These are phyloP conservation scores for Allobates femoralis DNA, from an alignment of 2,797 vertebrate species.

Conservation along the genomic window DNA sequence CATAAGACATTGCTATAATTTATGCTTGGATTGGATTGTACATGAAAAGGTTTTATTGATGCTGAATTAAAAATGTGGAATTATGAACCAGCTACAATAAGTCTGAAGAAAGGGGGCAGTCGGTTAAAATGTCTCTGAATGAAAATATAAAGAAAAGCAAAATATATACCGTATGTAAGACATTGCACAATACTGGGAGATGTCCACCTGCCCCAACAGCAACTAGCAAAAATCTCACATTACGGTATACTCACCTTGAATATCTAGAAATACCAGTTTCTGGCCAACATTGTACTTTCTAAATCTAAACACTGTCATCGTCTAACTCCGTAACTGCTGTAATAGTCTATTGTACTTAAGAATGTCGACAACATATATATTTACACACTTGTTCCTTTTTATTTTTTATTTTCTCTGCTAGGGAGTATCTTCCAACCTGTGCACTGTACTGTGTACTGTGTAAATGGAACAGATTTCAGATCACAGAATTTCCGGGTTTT, in stretches of 20 bases:
- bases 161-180: no score
- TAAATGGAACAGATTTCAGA: background rate
- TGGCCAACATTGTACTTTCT: background rate
- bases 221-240: constrained; percentile 17
- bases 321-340: background rate
- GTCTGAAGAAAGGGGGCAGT: no score
- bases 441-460: background rate
- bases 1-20: no score
- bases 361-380: background rate
- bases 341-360: background rate
- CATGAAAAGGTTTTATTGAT: no score
- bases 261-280: constrained; percentile 42
- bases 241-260: constrained; percentile 16
- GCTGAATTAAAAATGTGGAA: no score
- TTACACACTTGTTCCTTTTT: background rate
- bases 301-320: background rate
- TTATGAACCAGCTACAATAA: no score
- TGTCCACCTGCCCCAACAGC: background rate
- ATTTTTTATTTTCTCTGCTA: background rate
- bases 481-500: background rate
- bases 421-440: no score
- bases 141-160: background rate
- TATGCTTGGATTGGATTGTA: no score
- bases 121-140: no score
- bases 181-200: background rate